phyloP scores from a whole-genome alignment of 2,797 vertebrate species.

The Myotis pilosus region DNA sequence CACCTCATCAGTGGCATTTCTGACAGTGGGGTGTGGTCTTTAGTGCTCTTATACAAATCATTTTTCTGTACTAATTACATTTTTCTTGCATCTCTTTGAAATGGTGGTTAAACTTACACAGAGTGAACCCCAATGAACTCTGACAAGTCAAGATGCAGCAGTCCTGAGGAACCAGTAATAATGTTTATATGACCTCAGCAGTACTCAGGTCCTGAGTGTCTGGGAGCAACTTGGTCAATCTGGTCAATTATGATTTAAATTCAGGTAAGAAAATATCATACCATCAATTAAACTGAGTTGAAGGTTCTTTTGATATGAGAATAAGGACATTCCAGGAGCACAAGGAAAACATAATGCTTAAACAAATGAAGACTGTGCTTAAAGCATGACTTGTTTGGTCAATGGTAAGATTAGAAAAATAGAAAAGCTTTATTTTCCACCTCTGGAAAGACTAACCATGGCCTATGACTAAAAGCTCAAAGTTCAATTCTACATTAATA shows the following conservation, averaged over 20 bases:
- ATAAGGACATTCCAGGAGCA: background rate
- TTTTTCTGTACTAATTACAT: background rate
- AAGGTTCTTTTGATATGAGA: background rate
- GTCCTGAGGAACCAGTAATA: background rate
- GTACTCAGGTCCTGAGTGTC: background rate
- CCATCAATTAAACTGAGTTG: background rate
- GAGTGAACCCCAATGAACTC: background rate
- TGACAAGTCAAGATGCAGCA: background rate
- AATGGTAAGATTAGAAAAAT: slow-evolving; percentile 16
- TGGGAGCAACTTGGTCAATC: background rate
- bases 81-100: slow-evolving; percentile 19
- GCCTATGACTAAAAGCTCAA: slow-evolving; percentile 24
- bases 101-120: background rate
- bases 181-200: background rate
- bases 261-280: slow-evolving; percentile 22
- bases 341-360: background rate
- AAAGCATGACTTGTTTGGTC: slow-evolving; percentile 50
- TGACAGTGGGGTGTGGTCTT: background rate
- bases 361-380: slow-evolving; percentile 40
- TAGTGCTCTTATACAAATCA: background rate
- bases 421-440: background rate
- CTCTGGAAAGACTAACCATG: background rate
- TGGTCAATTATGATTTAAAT: background rate
- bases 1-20: background rate
- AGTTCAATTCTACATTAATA: slow-evolving; percentile 10